These are phyloP conservation scores for Coturnix japonica DNA, from an alignment of 2,113 vertebrate genomes.

Conservation along the genomic window DNA sequence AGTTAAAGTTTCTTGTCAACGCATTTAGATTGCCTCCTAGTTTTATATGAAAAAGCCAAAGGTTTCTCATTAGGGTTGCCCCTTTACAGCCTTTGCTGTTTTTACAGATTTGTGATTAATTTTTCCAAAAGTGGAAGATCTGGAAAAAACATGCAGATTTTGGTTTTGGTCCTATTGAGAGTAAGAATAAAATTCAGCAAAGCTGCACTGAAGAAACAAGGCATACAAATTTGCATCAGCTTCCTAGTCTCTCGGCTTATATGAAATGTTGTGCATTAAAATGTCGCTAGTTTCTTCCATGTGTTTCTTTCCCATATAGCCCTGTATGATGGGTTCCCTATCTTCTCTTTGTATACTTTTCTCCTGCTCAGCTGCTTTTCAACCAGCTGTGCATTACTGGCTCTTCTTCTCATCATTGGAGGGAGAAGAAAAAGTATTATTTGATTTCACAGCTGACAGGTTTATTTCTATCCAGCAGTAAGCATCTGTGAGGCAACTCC, in stretches of 20 bases:
- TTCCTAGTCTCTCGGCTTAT: neutral
- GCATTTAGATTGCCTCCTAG: neutral
- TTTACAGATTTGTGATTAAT: neutral
- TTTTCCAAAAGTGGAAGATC: neutral
- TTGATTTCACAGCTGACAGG: neutral
- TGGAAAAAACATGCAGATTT: neutral
- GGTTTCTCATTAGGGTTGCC: neutral
- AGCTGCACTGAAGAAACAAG: neutral
- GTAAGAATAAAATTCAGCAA: neutral
- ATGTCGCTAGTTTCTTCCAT: neutral
- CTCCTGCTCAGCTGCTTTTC: neutral
- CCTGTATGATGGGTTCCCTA: neutral
- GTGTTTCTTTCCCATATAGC: rapidly evolving
- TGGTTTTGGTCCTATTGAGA: neutral
- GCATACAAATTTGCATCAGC: neutral
- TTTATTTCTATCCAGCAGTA: neutral
- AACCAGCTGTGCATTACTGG: neutral
- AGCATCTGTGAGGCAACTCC: neutral
- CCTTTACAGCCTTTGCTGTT: neutral
- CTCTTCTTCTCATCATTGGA: rapidly evolving
- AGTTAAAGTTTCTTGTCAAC: neutral
- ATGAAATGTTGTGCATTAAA: neutral
- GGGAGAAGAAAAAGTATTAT: neutral
- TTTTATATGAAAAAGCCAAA: neutral
- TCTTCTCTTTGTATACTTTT: neutral